phyloP scores from a whole-genome alignment of 2,888 invertebrate genomes.

The Eristalinus sepulchralis region DNA sequence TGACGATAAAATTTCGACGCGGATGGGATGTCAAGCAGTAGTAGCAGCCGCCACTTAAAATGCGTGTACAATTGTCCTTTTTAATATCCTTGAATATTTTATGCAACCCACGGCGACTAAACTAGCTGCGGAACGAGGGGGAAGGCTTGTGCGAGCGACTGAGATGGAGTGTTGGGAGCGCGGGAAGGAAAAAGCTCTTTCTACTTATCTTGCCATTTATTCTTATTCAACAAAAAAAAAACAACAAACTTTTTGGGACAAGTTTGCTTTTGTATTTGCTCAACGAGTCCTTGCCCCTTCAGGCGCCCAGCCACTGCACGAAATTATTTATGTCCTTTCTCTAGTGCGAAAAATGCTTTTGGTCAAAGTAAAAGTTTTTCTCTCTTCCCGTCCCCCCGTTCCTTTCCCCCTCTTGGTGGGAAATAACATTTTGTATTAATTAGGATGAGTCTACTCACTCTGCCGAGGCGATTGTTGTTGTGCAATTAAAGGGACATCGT shows the following conservation, averaged over 20 bases:
- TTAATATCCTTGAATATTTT: conserved; percentile 67
- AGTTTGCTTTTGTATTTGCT: conserved; percentile 53
- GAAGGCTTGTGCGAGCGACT: too few relatives aligned
- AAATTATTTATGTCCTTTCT: conserved; percentile 46
- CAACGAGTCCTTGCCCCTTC: conserved; percentile 32
- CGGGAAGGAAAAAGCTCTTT: neutral
- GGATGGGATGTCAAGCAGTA: conserved; percentile 53
- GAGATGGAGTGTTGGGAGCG: neutral
- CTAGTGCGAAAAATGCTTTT: conserved; percentile 56
- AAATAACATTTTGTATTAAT: conserved; percentile 67
- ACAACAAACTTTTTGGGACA: conserved; percentile 58
- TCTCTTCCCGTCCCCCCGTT: neutral
- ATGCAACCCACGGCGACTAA: conserved; percentile 47
- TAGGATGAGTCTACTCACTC: conserved; percentile 36
- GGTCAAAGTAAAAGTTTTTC: conserved; percentile 41
- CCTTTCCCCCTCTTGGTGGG: conserved; percentile 11
- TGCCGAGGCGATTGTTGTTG: conserved; percentile 58
- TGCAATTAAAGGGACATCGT: conserved; percentile 61
- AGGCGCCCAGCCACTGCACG: neutral
- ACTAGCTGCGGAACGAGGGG: neutral
- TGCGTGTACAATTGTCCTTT: conserved; percentile 71
- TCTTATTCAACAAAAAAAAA: conserved; percentile 14
- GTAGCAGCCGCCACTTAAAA: conserved; percentile 55
- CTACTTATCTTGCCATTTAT: conserved; percentile 27
- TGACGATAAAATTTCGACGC: conserved; percentile 55